Percentiles rank a stretch among this genome's conserved stretches.
Conservation (phyloP, 1,140 invertebrate species). For the Bombus huntii region DNA sequence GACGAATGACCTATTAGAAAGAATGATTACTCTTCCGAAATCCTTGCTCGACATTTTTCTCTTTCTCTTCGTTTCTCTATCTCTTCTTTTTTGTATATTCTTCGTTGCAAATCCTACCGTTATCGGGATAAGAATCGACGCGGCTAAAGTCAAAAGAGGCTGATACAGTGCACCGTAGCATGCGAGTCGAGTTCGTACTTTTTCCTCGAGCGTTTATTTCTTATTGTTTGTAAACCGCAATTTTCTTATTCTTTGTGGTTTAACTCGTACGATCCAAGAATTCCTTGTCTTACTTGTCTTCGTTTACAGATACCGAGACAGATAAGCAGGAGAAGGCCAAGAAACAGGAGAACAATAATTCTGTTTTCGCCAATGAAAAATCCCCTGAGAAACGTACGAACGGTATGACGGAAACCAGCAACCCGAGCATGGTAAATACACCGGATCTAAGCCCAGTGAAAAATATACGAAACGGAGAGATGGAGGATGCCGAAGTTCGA, state of each 20-base stretch:
- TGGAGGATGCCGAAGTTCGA: constrained; percentile 73
- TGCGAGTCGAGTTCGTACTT: constrained; percentile 45
- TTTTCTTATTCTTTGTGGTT: constrained; percentile 13
- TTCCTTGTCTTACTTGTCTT: constrained; percentile 35
- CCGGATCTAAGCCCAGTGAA: constrained; percentile 75
- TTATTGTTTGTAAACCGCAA: constrained; percentile 23
- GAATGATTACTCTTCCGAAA: background rate
- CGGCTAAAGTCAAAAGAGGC: constrained; percentile 20
- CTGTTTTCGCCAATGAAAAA: constrained; percentile 66
- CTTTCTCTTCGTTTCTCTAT: background rate
- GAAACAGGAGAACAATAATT: constrained; percentile 78
- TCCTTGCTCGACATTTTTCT: constrained; percentile 17
- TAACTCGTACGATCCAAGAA: background rate
- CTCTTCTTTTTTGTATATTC: background rate
- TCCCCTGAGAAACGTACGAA: constrained; percentile 70
- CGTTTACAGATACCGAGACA: constrained; percentile 73
- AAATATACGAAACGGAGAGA: constrained; percentile 71
- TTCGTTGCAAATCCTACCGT: background rate
- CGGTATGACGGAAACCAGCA: constrained; percentile 62
- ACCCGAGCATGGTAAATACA: constrained; percentile 68
- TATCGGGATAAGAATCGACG: background rate
- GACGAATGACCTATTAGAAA: background rate
- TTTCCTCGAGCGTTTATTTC: constrained; percentile 25
- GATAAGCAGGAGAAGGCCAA: constrained; percentile 58
- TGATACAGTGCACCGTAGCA: constrained; percentile 57